Evolutionary conservation across 2,797 vertebrate genomes (phyloP), one percentile per base, ranked within the genome.

Genomic region (Acrocephalus scirpaceus): DNA sequence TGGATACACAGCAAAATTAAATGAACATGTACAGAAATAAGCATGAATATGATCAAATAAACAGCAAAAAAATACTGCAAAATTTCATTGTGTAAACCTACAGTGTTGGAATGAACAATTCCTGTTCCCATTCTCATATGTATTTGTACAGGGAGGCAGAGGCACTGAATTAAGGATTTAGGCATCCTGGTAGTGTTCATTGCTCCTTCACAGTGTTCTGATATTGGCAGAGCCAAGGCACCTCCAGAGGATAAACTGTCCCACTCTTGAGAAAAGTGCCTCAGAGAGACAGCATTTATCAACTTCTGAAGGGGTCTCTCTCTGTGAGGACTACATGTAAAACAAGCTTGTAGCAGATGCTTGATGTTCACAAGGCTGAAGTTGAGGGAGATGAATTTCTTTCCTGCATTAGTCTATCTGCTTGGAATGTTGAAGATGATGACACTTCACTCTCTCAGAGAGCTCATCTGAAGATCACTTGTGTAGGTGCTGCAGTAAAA

Each of bases 341-440:
- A 84, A 58, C 38, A 78, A 50, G 22, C 13, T 54, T 72, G 44
- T 12, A 69, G 21, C 34, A 94, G 42, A 40, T 57, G 23, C 34
- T 88, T 76, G 75, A 38, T 48, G 86, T 93, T 47, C 48, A 67
- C 29, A 22, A 10, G 21, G 11, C 36, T 75, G 69, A 94, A 88
- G 36, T 47, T 69, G 67, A 80, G 50, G 51, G 54, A 81, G 54
- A 93, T n/a, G 2, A 81, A 71, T 75, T 90, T 14, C 25, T 65
- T 32, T 62, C 64, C 79, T 70, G 11, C 47, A 21, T 84, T 84
- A 32, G 4, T 48, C 36, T 85, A 13, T 27, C 54, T 70, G 65
- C 40, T 25, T 84, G 76, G 44, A 81, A 95, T 90, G 54, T 10
- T 72, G 73, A 69, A 86, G 40, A 32, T 72, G 75, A 61, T 51